These are phyloP conservation scores for Galeruca laticollis DNA, from an alignment of 2,888 invertebrate genomes.

Conservation along the genomic window DNA sequence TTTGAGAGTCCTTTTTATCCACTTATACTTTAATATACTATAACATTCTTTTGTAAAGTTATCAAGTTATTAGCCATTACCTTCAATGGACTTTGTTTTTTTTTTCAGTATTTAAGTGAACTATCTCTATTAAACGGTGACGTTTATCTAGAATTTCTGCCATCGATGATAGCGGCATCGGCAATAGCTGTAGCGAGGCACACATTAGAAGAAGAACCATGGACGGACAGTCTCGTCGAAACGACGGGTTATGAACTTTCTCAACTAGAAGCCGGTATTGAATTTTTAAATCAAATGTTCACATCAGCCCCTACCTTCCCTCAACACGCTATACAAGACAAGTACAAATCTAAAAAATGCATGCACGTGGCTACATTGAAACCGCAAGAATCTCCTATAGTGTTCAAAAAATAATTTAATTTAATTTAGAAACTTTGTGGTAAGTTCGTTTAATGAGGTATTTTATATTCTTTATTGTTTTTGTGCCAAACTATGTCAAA, in stretches of 20 bases:
- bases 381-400: conserved; percentile 47
- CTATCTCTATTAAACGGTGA: conserved; percentile 88
- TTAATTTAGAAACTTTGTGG: neutral
- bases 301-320: conserved; percentile 59
- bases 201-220: conserved; percentile 71
- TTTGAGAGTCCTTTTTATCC: too few relatives aligned
- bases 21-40: too few relatives aligned
- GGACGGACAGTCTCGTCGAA: conserved; percentile 76
- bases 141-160: conserved; percentile 83
- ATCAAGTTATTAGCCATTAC: too few relatives aligned
- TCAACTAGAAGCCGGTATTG: conserved; percentile 77
- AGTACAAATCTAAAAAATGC: conserved; percentile 84
- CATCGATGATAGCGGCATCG: conserved; percentile 85
- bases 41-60: too few relatives aligned
- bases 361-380: conserved; percentile 59
- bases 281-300: conserved; percentile 79
- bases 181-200: conserved; percentile 86
- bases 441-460: neutral
- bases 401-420: conserved; percentile 33
- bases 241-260: conserved; percentile 77
- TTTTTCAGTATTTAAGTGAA: conserved; percentile 83
- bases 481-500: neutral
- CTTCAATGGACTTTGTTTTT: too few relatives aligned
- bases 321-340: conserved; percentile 90
- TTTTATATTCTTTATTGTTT: neutral